Conservation (phyloP, 2,888 invertebrate genomes). For the Morpho helenor region DNA sequence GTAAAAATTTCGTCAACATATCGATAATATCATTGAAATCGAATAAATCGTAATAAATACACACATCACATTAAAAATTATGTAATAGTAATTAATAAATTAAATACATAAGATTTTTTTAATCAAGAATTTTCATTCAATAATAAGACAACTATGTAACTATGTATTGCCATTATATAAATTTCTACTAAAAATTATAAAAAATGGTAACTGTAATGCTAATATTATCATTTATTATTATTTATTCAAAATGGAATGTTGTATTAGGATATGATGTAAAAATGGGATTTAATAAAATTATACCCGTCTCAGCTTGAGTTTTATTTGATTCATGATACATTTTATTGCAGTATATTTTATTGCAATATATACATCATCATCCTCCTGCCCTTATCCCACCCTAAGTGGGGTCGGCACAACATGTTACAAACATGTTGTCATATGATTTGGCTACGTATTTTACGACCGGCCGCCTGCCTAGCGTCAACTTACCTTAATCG, state of each 20-base stretch:
- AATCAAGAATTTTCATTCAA: neutral
- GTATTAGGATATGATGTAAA: conserved; percentile 38
- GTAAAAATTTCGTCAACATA: conserved; percentile 40
- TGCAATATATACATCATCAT: too few species aligned
- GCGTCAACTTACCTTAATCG: too few species aligned
- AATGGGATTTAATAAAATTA: conserved; percentile 58
- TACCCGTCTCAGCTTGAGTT: conserved; percentile 35
- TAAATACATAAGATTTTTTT: too few species aligned
- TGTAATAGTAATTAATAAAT: neutral
- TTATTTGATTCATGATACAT: conserved; percentile 17
- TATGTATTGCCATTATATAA: conserved; percentile 12
- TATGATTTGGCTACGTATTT: too few species aligned
- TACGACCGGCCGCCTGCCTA: too few species aligned
- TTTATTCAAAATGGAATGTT: conserved; percentile 32
- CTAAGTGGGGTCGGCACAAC: too few species aligned
- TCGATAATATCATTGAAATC: conserved; percentile 26
- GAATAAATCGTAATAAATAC: conserved; percentile 1
- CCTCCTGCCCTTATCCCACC: too few species aligned
- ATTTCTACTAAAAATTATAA: conserved; percentile 9
- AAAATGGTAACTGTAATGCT: neutral
- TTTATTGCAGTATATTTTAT: conserved; percentile 1
- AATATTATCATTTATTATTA: conserved; percentile 6
- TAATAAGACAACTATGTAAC: neutral
- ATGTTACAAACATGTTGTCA: too few species aligned
- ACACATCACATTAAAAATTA: neutral